Base-by-base conservation (phyloP, 1,140 invertebrate species). In the Formica selysi region DNA sequence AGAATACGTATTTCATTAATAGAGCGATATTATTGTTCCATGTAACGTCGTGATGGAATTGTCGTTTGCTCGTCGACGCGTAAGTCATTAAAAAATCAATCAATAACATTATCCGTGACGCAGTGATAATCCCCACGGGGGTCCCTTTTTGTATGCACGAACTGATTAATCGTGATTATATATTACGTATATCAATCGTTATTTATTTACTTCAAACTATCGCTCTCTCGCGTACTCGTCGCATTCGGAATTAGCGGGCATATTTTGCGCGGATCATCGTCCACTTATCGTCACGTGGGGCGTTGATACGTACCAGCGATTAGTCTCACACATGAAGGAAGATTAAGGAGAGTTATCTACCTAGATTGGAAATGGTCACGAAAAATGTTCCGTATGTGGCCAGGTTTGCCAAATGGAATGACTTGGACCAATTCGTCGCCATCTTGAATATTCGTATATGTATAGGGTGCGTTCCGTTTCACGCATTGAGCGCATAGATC, bases 1-100 rank as follows among this genome's bases (percentile, higher is more conserved):
- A 36, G 32, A 95, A 74, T 67, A 89, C 85, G 90, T 93, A 86
- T 86, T 88, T 94, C 89, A 90, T 74, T 32, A 92, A 90, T 86
- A 85, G 79, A 26, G 70, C 61, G 64, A 92, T 76, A 70, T 85
- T 90, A 84, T 80, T 62, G 70, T 80, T 91, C 64, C 76, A 90
- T 19, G 88, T 90, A 29, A 85, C 74, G 41, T 90, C 85, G 51
- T 19, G 48, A 65, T 22, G 51, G 1, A 81, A 87, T 89, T 84
- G 92, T 68, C 88, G 92, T 73, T 92, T 84, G 84, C 78, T 87
- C 73, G 89, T 68, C 71, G 81, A 90, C 76, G 87, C 67, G 41
- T 86, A 86, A 86, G 87, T 90, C 83, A 87, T 91, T 89, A 88
- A 89, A 93, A 93, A 91, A 88, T 93, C 89, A 86, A 93, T 90